These are phyloP conservation scores for Tenthredo scrophulariae DNA, from an alignment of 2,888 invertebrate genomes.

Conservation along the genomic window DNA sequence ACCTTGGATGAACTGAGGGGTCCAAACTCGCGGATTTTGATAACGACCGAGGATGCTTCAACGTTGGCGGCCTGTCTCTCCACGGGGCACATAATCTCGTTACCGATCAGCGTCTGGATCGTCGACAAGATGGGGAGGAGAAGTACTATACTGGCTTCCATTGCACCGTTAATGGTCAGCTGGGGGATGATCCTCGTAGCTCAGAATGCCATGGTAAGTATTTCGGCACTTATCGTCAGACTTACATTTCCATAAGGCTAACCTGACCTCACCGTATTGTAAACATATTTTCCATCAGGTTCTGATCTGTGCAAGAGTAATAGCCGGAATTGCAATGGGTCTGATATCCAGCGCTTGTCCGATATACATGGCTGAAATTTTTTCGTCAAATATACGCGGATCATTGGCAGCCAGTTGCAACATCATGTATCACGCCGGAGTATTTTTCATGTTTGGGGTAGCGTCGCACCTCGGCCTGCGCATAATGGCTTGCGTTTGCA, in stretches of 20 bases:
- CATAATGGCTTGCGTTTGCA: constrained; percentile 65
- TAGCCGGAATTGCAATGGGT: constrained; percentile 64
- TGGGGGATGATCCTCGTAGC: constrained; percentile 61
- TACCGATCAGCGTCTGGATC: constrained; percentile 60
- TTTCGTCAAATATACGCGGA: constrained; percentile 77
- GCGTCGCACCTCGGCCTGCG: constrained; percentile 67
- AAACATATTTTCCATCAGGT: constrained; percentile 57
- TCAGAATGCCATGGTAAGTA: not conserved
- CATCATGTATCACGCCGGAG: constrained; percentile 78
- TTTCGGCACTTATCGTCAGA: constrained; percentile 9
- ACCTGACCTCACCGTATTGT: not conserved
- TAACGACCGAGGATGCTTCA: constrained; percentile 62
- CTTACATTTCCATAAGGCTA: constrained; percentile 43
- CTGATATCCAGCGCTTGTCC: constrained; percentile 60
- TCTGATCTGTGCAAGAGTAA: constrained; percentile 63
- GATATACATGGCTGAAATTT: constrained; percentile 68
- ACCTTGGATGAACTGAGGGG: constrained; percentile 62
- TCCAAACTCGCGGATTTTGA: constrained; percentile 63
- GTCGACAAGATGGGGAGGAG: constrained; percentile 67
- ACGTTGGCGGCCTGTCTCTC: constrained; percentile 63
- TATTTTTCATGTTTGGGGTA: constrained; percentile 66
- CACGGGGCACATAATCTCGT: constrained; percentile 63
- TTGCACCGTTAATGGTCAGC: constrained; percentile 60
- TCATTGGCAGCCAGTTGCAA: constrained; percentile 82
- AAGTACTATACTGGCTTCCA: constrained; percentile 62